A percentile compares a stretch with the other conserved stretches of the same genome.
phyloP scores from a whole-genome alignment of 1,140 invertebrate species.

The Drosophila willistoni region DNA sequence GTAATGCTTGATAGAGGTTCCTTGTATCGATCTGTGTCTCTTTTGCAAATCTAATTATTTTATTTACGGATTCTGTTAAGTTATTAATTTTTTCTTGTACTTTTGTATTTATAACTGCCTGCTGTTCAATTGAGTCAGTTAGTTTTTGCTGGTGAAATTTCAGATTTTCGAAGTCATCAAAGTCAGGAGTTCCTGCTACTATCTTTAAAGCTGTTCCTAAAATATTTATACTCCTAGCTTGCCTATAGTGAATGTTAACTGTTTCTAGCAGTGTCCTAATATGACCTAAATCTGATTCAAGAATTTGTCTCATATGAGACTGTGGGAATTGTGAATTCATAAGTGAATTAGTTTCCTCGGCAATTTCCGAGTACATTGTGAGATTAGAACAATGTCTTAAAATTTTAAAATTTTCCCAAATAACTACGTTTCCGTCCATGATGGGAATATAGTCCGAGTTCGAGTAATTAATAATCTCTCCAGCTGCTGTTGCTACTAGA shows the following conservation, averaged over 20 bases:
- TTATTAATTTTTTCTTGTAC: conserved; percentile 14
- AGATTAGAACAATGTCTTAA: conserved; percentile 24
- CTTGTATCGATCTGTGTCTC: too few species aligned
- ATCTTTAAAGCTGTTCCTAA: conserved; percentile 25
- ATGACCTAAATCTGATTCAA: conserved; percentile 28
- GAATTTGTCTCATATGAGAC: not conserved
- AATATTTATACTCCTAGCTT: conserved; percentile 28
- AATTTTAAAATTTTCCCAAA: conserved; percentile 27
- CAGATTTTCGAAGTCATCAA: conserved; percentile 29
- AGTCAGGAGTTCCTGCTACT: conserved; percentile 28
- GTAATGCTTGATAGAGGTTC: too few species aligned
- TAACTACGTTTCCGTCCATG: conserved; percentile 10
- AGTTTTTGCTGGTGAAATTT: conserved; percentile 9
- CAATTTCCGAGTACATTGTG: conserved; percentile 15
- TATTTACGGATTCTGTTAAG: conserved; percentile 1
- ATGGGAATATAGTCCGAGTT: conserved; percentile 24
- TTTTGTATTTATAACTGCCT: conserved; percentile 16
- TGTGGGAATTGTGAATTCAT: conserved; percentile 11
- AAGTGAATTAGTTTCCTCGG: conserved; percentile 22
- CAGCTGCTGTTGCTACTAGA: not conserved
- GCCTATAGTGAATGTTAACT: conserved; percentile 23
- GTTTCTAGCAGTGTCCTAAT: conserved; percentile 19
- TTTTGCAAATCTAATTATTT: not conserved
- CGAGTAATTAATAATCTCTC: conserved; percentile 22
- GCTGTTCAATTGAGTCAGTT: not conserved